These are phyloP conservation scores for Sarcophaga bullata DNA, from an alignment of 1,140 invertebrate genomes.

Conservation along the genomic window DNA sequence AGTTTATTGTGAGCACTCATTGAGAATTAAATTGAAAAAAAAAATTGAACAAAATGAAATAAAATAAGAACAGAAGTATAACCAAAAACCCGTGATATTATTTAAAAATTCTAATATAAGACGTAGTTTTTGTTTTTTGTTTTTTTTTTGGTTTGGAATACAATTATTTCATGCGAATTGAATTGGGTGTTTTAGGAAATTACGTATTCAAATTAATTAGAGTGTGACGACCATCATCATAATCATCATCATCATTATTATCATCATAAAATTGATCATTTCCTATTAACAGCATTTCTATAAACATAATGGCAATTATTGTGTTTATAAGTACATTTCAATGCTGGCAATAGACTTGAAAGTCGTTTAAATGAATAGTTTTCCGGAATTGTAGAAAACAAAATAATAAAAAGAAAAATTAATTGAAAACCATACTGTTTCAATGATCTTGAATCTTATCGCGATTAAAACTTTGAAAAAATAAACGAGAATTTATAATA, in stretches of 20 bases:
- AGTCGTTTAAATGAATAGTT: neutral
- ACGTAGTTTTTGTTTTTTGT: neutral
- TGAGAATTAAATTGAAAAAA: neutral
- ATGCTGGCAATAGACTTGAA: neutral
- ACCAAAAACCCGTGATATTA: neutral
- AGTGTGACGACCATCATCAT: neutral
- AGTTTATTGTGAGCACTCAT: neutral
- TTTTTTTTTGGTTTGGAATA: neutral
- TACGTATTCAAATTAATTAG: constrained; percentile 9
- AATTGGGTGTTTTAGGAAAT: neutral
- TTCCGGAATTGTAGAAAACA: neutral
- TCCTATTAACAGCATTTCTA: neutral
- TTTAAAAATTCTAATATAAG: neutral
- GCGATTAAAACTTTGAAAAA: neutral
- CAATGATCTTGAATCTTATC: constrained; percentile 36
- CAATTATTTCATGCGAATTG: neutral
- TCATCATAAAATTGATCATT: neutral
- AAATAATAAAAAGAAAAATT: neutral
- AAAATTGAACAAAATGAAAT: too few relatives aligned
- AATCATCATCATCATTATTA: neutral
- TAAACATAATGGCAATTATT: neutral
- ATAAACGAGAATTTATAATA: neutral
- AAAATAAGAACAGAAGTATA: neutral
- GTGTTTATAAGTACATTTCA: neutral
- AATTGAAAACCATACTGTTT: neutral